phyloP scores from a whole-genome alignment of 2,888 invertebrate species.

The Creontiades dilutus region DNA sequence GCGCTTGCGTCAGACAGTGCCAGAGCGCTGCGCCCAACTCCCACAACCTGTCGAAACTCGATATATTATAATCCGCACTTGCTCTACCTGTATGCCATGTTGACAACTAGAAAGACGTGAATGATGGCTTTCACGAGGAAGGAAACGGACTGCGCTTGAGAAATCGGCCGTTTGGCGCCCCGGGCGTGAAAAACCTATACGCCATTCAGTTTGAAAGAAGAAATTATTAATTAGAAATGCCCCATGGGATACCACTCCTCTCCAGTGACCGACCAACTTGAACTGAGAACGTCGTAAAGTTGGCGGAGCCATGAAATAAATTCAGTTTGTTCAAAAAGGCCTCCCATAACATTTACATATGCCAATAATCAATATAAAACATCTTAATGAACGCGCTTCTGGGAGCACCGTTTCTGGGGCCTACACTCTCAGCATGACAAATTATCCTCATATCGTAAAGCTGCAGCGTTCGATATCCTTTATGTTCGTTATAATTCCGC shows the following conservation, averaged over 20 bases:
- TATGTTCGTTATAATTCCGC: slow-evolving; percentile 56
- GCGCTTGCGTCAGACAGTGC: slow-evolving; percentile 23
- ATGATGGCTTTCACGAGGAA: background rate
- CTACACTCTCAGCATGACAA: slow-evolving; percentile 59
- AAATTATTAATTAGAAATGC: slow-evolving; percentile 38
- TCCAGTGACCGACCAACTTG: background rate
- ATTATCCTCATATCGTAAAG: slow-evolving; percentile 58
- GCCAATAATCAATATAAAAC: slow-evolving; percentile 61
- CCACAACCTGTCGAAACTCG: slow-evolving; percentile 17
- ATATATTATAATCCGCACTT: slow-evolving; percentile 16
- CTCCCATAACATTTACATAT: slow-evolving; percentile 57
- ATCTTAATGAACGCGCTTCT: slow-evolving; percentile 58
- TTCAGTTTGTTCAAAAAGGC: slow-evolving; percentile 41
- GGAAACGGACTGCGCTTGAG: background rate
- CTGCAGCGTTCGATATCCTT: slow-evolving; percentile 6
- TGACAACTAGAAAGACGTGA: background rate
- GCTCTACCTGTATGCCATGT: slow-evolving; percentile 16
- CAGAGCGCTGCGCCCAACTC: slow-evolving; percentile 7
- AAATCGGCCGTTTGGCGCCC: background rate
- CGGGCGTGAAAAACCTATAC: slow-evolving; percentile 31
- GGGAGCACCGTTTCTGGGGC: slow-evolving; percentile 21
- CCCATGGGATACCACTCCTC: slow-evolving; percentile 40
- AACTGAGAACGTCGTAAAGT: slow-evolving; percentile 38
- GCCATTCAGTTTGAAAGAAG: background rate
- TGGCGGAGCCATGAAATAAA: slow-evolving; percentile 57